A percentile compares a stretch with the other conserved stretches of the same genome.
These are phyloP conservation scores for Rhinoderma darwinii DNA, from an alignment of 2,113 vertebrate genomes.

Conservation along the genomic window DNA sequence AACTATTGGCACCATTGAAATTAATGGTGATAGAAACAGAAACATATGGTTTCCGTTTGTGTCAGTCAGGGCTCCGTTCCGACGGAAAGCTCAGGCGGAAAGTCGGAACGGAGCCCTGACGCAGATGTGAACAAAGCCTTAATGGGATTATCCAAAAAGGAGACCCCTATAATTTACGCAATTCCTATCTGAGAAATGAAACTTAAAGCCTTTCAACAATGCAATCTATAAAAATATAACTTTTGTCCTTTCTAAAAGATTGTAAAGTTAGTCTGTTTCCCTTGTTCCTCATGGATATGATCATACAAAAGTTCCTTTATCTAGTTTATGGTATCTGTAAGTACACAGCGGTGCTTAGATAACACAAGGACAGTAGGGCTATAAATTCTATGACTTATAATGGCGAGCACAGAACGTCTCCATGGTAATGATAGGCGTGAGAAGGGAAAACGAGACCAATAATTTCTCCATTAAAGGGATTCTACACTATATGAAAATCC, in stretches of 20 bases:
- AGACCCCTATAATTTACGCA: too few relatives aligned
- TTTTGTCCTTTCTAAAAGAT: slow-evolving; percentile 19
- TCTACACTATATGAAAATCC: too few relatives aligned
- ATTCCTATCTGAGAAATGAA: too few relatives aligned
- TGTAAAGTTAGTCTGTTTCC: slow-evolving; percentile 17
- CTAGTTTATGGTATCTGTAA: slow-evolving; percentile 5
- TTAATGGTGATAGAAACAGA: too few relatives aligned
- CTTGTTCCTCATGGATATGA: not conserved
- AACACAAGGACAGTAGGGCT: not conserved
- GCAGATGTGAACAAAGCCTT: too few relatives aligned
- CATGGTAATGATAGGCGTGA: not conserved
- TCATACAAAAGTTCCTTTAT: not conserved
- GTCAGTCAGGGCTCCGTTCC: too few relatives aligned
- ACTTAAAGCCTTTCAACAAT: not conserved
- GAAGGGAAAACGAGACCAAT: not conserved
- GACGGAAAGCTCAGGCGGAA: too few relatives aligned
- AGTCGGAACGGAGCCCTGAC: too few relatives aligned
- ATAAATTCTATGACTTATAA: not conserved
- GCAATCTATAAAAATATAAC: not conserved
- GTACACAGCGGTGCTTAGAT: not conserved
- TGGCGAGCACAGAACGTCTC: not conserved
- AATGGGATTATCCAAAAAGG: too few relatives aligned
- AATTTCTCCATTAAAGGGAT: too few relatives aligned
- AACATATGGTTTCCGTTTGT: too few relatives aligned
- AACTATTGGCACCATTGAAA: too few relatives aligned